phyloP scores from a whole-genome alignment of 1,140 invertebrate species.

The Calephelis virginiensis region DNA sequence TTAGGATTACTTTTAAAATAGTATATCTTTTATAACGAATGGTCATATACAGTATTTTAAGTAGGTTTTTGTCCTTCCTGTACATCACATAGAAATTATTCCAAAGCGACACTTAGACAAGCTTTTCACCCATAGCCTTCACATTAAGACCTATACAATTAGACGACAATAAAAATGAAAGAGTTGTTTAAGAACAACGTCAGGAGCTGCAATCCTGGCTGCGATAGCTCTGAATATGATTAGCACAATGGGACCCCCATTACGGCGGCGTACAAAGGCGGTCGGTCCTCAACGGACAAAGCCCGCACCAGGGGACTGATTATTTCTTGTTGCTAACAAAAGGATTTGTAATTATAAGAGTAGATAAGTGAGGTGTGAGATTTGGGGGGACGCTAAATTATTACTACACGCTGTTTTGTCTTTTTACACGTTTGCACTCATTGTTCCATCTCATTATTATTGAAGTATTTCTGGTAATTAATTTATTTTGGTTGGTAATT shows the following conservation, averaged over 20 bases:
- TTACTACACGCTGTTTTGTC: slow-evolving; percentile 13
- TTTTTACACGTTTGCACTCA: neutral
- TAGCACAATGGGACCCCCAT: slow-evolving; percentile 48
- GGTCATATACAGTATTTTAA: no score
- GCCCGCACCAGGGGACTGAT: slow-evolving; percentile 48
- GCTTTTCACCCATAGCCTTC: neutral
- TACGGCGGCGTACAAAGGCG: slow-evolving; percentile 38
- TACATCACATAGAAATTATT: no score
- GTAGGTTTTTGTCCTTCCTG: no score
- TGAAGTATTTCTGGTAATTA: no score
- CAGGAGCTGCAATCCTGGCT: slow-evolving; percentile 37
- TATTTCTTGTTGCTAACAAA: slow-evolving; percentile 59
- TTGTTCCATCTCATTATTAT: no score
- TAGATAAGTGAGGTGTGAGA: slow-evolving; percentile 39
- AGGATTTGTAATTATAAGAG: slow-evolving; percentile 52
- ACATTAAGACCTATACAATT: slow-evolving; percentile 6
- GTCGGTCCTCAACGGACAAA: slow-evolving; percentile 45
- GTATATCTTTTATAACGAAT: no score
- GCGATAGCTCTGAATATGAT: slow-evolving; percentile 44
- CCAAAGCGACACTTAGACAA: no score
- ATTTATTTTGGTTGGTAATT: no score
- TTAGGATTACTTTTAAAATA: no score
- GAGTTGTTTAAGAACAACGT: slow-evolving; percentile 29
- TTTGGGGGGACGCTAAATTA: slow-evolving; percentile 23
- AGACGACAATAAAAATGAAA: slow-evolving; percentile 23